Evolutionary conservation across 2,113 vertebrate species (phyloP).

Genomic region (Microcebus jonahi): DNA sequence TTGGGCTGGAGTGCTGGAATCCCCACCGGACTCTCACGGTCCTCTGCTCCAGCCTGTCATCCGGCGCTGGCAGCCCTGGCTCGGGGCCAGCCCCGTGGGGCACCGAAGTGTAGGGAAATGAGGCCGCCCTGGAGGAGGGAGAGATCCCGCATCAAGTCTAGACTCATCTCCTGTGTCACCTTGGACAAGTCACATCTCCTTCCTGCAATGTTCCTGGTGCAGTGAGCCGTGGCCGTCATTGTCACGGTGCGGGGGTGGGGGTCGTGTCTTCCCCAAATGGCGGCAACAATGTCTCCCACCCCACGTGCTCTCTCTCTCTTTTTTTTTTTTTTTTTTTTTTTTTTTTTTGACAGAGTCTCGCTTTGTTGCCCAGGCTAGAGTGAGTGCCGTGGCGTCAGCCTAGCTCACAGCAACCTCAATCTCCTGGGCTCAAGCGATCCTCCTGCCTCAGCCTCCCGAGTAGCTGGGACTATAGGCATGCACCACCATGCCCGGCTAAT

Average conservation of each 20-base stretch:
- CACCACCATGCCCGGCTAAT: too few species aligned
- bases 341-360: too few species aligned
- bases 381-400: too few species aligned
- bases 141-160: too few species aligned
- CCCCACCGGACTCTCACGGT: accelerated
- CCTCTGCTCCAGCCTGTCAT: not conserved
- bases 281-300: accelerated
- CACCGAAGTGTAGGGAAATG: accelerated
- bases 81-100: too few species aligned
- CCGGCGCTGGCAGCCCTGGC: accelerated
- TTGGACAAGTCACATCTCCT: not conserved
- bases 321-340: too few species aligned
- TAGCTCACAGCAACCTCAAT: too few species aligned
- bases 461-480: too few species aligned
- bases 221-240: accelerated
- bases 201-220: not conserved
- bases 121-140: not conserved
- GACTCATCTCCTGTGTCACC: too few species aligned
- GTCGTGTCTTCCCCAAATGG: accelerated
- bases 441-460: too few species aligned
- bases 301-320: not conserved
- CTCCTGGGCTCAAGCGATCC: too few species aligned
- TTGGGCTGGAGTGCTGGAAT: not conserved
- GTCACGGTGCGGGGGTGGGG: accelerated
- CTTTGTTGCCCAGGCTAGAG: too few species aligned